Percentiles rank a stretch among this genome's conserved stretches.
Evolutionary conservation across 2,797 vertebrate genomes (phyloP).

Genomic region (Clarias laeviceps): DNA sequence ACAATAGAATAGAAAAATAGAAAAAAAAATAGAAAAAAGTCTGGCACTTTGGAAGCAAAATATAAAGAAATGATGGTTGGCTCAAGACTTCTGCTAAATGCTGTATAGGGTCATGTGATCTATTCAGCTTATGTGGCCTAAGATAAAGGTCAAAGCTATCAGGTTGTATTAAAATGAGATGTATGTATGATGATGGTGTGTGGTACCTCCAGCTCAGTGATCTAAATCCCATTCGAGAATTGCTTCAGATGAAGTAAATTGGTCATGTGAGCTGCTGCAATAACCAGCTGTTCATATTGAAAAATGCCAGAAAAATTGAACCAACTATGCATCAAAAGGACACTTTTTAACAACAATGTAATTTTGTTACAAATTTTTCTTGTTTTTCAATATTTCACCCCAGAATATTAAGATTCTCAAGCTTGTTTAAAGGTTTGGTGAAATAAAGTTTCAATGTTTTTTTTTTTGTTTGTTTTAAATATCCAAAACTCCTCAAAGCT

Average conservation of each 20-base stretch:
- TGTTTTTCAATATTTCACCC: too few species aligned
- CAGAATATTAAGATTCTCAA: not conserved
- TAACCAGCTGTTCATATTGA: not conserved
- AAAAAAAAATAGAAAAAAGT: too few species aligned
- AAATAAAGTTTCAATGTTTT: not conserved
- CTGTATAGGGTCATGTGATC: not conserved
- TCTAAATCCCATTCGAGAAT: not conserved
- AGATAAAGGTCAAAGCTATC: not conserved
- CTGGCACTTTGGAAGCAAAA: too few species aligned
- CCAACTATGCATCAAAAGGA: not conserved
- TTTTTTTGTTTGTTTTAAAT: not conserved
- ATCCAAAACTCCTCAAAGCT: constrained; percentile 19
- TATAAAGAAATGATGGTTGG: too few species aligned
- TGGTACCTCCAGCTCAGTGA: not conserved
- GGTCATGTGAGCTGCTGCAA: not conserved
- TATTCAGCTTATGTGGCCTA: not conserved
- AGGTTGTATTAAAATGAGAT: not conserved
- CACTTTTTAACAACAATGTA: not conserved
- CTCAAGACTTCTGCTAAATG: too few species aligned
- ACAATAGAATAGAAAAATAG: too few species aligned
- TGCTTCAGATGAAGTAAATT: not conserved
- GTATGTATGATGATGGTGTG: not conserved
- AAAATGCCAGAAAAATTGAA: not conserved
- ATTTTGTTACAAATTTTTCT: too few species aligned
- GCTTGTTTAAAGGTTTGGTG: not conserved